phyloP scores from a whole-genome alignment of 2,113 vertebrate genomes.

The Petroica traversi region DNA sequence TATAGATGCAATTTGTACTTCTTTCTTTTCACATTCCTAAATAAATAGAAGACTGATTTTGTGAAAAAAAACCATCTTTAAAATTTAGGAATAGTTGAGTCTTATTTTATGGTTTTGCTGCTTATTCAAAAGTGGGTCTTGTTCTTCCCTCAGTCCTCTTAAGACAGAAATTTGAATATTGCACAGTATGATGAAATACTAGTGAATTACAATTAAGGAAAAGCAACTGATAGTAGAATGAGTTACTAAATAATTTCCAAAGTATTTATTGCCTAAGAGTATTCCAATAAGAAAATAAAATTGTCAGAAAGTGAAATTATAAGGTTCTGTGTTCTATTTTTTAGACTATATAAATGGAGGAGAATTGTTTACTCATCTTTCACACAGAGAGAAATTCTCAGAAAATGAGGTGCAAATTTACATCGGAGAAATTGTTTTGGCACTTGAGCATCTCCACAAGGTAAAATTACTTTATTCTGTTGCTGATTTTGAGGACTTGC shows the following conservation, averaged over 20 bases:
- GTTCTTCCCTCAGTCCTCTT: neutral
- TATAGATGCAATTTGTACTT: neutral
- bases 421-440: slow-evolving; percentile 92
- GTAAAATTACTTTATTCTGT: slow-evolving; percentile 64
- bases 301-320: neutral
- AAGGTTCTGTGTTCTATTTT: slow-evolving; percentile 48
- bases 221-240: neutral
- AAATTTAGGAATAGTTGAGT: neutral
- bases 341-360: slow-evolving; percentile 98
- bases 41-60: neutral
- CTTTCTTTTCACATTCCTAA: neutral
- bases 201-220: neutral
- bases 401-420: slow-evolving; percentile 92
- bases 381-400: slow-evolving; percentile 94
- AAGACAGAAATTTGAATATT: neutral
- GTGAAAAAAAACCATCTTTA: neutral
- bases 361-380: slow-evolving; percentile 97
- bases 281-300: neutral
- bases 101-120: neutral
- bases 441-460: slow-evolving; percentile 95
- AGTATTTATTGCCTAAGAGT: neutral
- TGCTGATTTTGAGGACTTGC: neutral
- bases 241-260: neutral
- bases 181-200: neutral
- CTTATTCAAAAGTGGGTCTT: neutral